Percentiles rank a stretch among this genome's conserved stretches.
These are phyloP conservation scores for Apamea crenata DNA, from an alignment of 2,888 invertebrate genomes.

Conservation along the genomic window DNA sequence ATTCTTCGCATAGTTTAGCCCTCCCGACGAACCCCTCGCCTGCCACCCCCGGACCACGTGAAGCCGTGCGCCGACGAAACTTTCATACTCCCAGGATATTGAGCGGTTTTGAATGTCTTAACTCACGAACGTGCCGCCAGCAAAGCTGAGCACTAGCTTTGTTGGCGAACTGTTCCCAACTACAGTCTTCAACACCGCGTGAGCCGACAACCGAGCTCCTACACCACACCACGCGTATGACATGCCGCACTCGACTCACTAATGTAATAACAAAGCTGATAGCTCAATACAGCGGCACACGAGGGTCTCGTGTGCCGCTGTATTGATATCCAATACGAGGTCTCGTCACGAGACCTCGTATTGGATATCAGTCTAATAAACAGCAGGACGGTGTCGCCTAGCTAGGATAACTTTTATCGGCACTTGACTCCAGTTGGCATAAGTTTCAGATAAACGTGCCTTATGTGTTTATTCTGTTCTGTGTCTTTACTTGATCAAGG, in stretches of 20 bases:
- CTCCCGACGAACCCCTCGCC: constrained; percentile 91
- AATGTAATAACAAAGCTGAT: constrained; percentile 46
- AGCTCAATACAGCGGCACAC: constrained; percentile 28
- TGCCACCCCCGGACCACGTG: constrained; percentile 89
- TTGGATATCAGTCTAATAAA: constrained; percentile 46
- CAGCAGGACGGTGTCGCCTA: constrained; percentile 3
- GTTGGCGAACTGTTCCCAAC: constrained; percentile 85
- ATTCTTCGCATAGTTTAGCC: constrained; percentile 98
- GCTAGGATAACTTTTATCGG: constrained; percentile 19
- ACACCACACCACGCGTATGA: constrained; percentile 67
- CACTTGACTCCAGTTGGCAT: constrained; percentile 37
- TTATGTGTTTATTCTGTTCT: constrained; percentile 23
- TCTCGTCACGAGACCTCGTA: constrained; percentile 7
- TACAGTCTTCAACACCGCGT: constrained; percentile 71
- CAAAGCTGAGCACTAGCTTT: constrained; percentile 82
- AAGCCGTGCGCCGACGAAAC: constrained; percentile 90
- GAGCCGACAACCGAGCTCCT: constrained; percentile 67
- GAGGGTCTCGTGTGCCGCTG: neutral
- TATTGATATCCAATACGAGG: neutral
- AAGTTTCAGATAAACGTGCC: constrained; percentile 40
- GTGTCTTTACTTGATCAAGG: constrained; percentile 20
- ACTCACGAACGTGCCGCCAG: constrained; percentile 88
- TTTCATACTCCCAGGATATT: constrained; percentile 90
- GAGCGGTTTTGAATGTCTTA: constrained; percentile 91
- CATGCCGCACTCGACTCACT: constrained; percentile 52